A percentile compares a stretch with the other conserved stretches of the same genome.
phyloP scores from a whole-genome alignment of 1,140 invertebrate species.

The Magallana gigas region DNA sequence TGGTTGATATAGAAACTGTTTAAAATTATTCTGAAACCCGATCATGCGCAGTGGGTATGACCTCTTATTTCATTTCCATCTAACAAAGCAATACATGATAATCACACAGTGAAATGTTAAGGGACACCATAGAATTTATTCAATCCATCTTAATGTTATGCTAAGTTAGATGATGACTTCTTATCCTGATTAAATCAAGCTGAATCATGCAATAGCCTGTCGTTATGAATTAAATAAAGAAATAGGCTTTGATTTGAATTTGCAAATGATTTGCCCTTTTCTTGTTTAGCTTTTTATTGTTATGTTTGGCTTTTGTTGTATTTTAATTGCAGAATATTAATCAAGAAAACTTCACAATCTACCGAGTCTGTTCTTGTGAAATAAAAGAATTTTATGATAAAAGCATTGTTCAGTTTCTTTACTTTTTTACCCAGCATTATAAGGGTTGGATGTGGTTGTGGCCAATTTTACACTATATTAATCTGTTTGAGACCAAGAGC shows the following conservation, averaged over 20 bases:
- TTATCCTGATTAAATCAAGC: neutral
- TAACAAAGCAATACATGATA: constrained; percentile 9
- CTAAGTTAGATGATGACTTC: neutral
- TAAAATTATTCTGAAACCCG: neutral
- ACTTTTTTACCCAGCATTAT: too few relatives aligned
- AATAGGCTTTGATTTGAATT: neutral
- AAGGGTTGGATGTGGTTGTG: too few relatives aligned
- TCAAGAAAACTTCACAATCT: neutral
- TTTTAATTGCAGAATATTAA: constrained; percentile 9
- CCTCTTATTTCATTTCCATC: neutral
- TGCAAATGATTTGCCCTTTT: too few relatives aligned
- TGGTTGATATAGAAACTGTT: too few relatives aligned
- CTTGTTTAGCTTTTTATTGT: neutral
- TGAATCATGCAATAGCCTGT: neutral
- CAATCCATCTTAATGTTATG: neutral
- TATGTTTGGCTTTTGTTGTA: neutral
- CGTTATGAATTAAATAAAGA: neutral
- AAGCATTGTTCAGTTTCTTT: too few relatives aligned
- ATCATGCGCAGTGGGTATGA: neutral
- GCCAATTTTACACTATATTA: too few relatives aligned
- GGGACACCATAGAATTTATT: constrained; percentile 1
- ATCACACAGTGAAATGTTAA: constrained; percentile 9
- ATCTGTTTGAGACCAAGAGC: too few relatives aligned
- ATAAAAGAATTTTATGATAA: too few relatives aligned
- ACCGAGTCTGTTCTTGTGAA: too few relatives aligned